phyloP scores from a whole-genome alignment of 2,888 invertebrate genomes.

The Rutpela maculata region DNA sequence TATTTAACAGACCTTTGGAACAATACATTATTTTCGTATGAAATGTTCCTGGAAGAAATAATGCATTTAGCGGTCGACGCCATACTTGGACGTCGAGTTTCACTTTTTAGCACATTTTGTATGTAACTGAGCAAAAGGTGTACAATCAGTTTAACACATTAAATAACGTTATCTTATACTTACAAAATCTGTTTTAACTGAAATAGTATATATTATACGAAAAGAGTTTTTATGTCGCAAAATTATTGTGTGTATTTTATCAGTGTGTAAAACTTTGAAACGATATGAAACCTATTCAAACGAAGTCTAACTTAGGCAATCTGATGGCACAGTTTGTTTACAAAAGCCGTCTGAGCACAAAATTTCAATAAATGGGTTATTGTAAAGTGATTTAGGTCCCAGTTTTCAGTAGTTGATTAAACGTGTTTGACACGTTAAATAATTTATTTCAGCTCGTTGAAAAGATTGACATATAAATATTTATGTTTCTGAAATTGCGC shows the following conservation, averaged over 20 bases:
- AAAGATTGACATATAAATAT: slow-evolving; percentile 7
- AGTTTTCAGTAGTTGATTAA: neutral
- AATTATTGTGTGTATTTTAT: neutral
- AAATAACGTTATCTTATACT: too few species aligned
- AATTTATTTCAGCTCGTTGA: neutral
- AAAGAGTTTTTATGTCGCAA: neutral
- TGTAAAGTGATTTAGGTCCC: slow-evolving; percentile 2
- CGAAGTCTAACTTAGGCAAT: neutral
- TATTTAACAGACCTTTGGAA: too few species aligned
- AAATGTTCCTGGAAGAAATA: too few species aligned
- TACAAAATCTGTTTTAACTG: too few species aligned
- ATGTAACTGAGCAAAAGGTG: too few species aligned
- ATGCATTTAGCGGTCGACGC: too few species aligned
- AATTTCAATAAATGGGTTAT: slow-evolving; percentile 1
- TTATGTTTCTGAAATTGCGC: neutral
- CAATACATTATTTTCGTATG: too few species aligned
- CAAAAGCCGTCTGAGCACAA: neutral
- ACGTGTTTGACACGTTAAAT: neutral
- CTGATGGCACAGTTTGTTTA: neutral
- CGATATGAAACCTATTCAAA: neutral
- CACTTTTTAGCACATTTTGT: too few species aligned
- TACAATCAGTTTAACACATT: too few species aligned
- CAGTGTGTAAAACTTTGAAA: neutral
- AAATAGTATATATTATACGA: neutral
- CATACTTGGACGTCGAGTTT: too few species aligned